Percentiles rank a stretch among this genome's conserved stretches.
Conservation (phyloP, 2,113 vertebrate genomes). For the Ceyx margarethae region DNA sequence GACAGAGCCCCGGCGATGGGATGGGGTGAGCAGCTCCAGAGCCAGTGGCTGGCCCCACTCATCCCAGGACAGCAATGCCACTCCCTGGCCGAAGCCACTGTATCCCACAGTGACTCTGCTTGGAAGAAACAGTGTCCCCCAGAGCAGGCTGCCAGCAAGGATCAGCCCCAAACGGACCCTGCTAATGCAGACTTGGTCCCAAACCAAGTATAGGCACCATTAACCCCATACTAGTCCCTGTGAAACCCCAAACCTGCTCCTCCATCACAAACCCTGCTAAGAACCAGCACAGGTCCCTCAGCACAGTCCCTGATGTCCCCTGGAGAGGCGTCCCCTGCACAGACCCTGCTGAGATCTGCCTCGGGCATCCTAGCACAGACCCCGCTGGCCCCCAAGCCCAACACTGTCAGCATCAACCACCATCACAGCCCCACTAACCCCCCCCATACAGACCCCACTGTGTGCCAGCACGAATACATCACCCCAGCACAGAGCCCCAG, state of each 20-base stretch:
- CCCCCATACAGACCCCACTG: accelerated
- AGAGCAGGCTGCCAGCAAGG: background rate
- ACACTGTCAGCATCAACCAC: background rate
- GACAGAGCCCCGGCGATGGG: background rate
- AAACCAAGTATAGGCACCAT: background rate
- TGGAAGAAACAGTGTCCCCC: background rate
- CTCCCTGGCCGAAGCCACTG: background rate
- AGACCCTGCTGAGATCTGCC: background rate
- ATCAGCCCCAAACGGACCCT: accelerated
- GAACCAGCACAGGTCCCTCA: accelerated
- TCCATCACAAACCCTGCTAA: background rate
- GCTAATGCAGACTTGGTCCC: background rate
- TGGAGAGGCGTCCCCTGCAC: background rate
- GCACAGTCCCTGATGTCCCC: background rate
- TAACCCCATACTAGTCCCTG: background rate
- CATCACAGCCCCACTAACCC: background rate
- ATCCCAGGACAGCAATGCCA: background rate
- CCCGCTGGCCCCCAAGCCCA: accelerated
- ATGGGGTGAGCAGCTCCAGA: accelerated
- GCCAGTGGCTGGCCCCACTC: accelerated
- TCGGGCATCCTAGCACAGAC: background rate
- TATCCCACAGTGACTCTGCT: background rate
- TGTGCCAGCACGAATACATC: background rate
- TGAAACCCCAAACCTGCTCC: background rate
- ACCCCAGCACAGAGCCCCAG: accelerated